These are phyloP conservation scores for Rhopilema esculentum DNA, from an alignment of 30 jellyfish, hydroid and myxozoan species.

Conservation along the genomic window DNA sequence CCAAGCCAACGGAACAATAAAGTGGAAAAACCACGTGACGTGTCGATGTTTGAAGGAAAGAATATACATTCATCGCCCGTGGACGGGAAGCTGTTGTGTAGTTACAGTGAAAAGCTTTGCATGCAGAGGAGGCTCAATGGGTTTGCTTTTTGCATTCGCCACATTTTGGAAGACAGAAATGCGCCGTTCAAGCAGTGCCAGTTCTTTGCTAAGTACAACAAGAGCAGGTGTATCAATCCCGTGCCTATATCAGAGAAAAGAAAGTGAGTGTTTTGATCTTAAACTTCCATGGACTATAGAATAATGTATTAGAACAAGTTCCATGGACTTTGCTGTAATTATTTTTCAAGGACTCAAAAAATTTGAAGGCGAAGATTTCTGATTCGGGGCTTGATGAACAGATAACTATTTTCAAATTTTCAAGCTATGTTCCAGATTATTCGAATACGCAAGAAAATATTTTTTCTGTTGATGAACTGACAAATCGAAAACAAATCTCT, in stretches of 20 bases:
- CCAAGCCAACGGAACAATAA: not conserved
- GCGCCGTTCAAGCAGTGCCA: conserved; percentile 98
- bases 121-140: conserved; percentile 95
- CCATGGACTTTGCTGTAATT: no score
- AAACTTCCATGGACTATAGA: no score
- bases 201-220: conserved; percentile 79
- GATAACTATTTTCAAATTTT: no score
- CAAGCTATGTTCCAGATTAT: no score
- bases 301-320: no score
- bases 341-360: no score
- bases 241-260: conserved; percentile 90
- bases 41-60: conserved; percentile 91
- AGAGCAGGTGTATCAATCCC: conserved; percentile 92
- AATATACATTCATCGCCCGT: conserved; percentile 94
- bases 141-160: conserved; percentile 96
- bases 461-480: no score
- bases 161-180: conserved; percentile 87
- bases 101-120: conserved; percentile 94
- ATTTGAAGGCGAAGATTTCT: no score
- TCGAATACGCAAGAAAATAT: no score
- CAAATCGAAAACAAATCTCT: no score
- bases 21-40: conserved; percentile 15
- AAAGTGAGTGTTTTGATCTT: conserved; percentile 74
- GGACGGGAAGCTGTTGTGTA: conserved; percentile 95
- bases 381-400: no score